Conservation (phyloP, 23 tunicate species). For the Botrylloides violaceus region DNA sequence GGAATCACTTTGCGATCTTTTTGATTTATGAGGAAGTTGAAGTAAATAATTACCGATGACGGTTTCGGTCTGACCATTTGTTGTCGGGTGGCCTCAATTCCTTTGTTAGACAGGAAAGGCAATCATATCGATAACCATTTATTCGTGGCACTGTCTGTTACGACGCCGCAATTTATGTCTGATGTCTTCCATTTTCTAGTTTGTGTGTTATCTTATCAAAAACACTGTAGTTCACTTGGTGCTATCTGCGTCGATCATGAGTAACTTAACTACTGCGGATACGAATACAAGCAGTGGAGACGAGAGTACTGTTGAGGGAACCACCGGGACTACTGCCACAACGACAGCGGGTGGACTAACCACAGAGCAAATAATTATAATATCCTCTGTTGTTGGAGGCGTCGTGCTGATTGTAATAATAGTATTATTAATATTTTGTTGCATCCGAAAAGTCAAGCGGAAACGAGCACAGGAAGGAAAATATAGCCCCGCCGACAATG, state of each 20-base stretch:
- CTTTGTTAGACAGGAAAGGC: no score
- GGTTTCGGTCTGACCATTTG: no score
- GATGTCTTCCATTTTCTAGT: no score
- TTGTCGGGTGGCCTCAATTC: no score
- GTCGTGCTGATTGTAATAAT: conserved; percentile 41
- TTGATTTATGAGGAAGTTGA: no score
- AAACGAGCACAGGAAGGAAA: conserved; percentile 81
- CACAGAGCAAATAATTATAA: conserved; percentile 33
- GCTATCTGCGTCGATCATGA: neutral
- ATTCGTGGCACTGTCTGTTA: no score
- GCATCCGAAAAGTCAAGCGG: conserved; percentile 44
- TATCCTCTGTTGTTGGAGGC: conserved; percentile 38
- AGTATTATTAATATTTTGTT: conserved; percentile 20
- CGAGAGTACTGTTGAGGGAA: neutral
- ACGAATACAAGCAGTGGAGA: conserved; percentile 1
- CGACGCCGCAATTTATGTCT: no score
- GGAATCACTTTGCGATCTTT: no score
- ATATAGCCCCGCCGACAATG: conserved; percentile 86
- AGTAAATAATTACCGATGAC: no score
- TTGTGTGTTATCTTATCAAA: no score
- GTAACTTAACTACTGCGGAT: neutral
- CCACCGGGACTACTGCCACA: neutral
- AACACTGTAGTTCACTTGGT: no score
- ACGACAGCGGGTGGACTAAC: conserved; percentile 4
- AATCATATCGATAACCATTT: no score